Evolutionary conservation across 2,797 vertebrate species (phyloP).

Genomic region (Sebastiscus tertius): DNA sequence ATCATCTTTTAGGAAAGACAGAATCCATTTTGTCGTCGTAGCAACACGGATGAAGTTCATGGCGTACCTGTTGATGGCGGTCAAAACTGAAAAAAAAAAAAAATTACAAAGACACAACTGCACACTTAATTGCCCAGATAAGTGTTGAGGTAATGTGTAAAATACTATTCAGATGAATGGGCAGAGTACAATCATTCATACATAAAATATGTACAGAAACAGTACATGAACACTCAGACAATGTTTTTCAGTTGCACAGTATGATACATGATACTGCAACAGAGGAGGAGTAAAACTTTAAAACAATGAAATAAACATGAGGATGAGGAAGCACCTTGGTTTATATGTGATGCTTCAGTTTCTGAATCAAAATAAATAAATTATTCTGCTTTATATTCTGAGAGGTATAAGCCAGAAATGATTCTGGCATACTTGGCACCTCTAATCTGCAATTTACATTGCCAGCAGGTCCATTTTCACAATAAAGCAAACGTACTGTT

Average conservation of each 20-base stretch:
- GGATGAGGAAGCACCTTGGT: conserved; percentile 14
- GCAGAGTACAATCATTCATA: conserved; percentile 83
- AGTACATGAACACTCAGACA: conserved; percentile 56
- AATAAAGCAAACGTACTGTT: conserved; percentile 37
- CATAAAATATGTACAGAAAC: conserved; percentile 68
- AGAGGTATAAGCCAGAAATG: conserved; percentile 17
- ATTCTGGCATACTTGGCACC: conserved; percentile 37
- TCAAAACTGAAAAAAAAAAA: conserved; percentile 35
- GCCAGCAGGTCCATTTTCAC: conserved; percentile 64
- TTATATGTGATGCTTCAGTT: conserved; percentile 26
- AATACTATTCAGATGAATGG: conserved; percentile 77
- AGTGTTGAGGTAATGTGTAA: conserved; percentile 84
- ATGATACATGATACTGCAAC: conserved; percentile 33
- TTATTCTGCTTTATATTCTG: conserved; percentile 19
- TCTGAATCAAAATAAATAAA: conserved; percentile 31
- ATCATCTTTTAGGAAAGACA: conserved; percentile 60
- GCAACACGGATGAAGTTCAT: conserved; percentile 52
- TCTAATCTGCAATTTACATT: conserved; percentile 34
- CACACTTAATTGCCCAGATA: conserved; percentile 78
- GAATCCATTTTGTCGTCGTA: conserved; percentile 37
- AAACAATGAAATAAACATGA: conserved; percentile 7
- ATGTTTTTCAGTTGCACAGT: conserved; percentile 51
- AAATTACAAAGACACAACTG: conserved; percentile 46
- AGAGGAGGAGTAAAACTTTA: conserved; percentile 4
- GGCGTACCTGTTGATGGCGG: conserved; percentile 27